Evolutionary conservation across 2,113 vertebrate species (phyloP).

Genomic region (Paracanthobrama guichenoti): DNA sequence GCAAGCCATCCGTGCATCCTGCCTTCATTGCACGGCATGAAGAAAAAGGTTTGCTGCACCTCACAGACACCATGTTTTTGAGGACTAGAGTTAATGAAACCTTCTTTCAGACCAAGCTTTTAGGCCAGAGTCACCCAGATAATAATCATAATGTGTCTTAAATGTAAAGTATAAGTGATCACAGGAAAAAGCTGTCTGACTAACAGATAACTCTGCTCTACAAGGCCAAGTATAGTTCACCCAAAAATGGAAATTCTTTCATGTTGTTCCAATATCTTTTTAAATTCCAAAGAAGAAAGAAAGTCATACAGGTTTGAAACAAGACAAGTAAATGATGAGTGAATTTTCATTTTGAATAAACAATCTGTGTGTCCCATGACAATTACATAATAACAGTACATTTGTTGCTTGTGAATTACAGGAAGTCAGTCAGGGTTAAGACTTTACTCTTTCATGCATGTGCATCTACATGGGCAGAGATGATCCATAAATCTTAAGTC

Average conservation of each 20-base stretch:
- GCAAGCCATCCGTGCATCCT: constrained; percentile 56
- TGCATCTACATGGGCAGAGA: not conserved
- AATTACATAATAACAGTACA: not conserved
- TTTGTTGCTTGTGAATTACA: not conserved
- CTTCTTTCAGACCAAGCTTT: not conserved
- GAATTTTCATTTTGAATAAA: not conserved
- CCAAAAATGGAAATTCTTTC: no score
- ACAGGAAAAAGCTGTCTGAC: not conserved
- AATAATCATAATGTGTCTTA: not conserved
- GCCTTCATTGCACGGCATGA: constrained; percentile 42
- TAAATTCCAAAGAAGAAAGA: not conserved
- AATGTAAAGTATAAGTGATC: not conserved
- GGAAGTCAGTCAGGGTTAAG: not conserved
- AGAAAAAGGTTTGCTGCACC: constrained; percentile 29
- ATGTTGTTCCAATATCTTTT: not conserved
- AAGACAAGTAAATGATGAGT: not conserved
- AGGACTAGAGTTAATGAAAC: not conserved
- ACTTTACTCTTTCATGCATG: not conserved
- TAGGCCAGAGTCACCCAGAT: not conserved
- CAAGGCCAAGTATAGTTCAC: not conserved
- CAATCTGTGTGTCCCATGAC: not conserved
- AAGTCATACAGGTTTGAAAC: not conserved
- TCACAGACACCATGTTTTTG: constrained; percentile 20
- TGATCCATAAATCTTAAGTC: constrained; percentile 21
- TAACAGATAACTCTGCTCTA: not conserved